Evolutionary conservation across 2,888 invertebrate species (phyloP).

Genomic region (Acleris holmiana): DNA sequence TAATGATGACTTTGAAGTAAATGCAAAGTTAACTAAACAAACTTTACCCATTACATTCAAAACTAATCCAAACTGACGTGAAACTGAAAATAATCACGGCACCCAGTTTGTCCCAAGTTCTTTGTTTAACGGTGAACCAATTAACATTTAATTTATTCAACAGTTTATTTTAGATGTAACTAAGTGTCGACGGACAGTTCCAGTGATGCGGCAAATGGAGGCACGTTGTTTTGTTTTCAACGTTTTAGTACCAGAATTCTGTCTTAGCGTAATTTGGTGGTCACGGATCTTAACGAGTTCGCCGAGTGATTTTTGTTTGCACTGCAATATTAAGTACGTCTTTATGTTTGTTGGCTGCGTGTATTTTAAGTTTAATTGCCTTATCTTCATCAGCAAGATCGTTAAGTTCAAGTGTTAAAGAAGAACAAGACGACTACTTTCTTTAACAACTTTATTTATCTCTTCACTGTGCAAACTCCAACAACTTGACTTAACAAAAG

Average conservation of each 20-base stretch:
- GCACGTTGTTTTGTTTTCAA: not conserved
- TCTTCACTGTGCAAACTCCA: too few species aligned
- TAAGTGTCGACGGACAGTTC: slow-evolving; percentile 10
- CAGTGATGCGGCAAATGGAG: slow-evolving; percentile 17
- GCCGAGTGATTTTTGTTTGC: not conserved
- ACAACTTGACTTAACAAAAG: too few species aligned
- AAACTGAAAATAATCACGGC: not conserved
- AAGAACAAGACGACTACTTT: too few species aligned
- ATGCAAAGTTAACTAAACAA: too few species aligned
- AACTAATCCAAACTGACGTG: not conserved
- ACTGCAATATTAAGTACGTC: not conserved
- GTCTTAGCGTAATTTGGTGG: slow-evolving; percentile 3
- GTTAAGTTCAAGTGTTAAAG: too few species aligned
- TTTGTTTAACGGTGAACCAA: slow-evolving; percentile 4
- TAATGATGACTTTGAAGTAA: too few species aligned
- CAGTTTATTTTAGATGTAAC: slow-evolving; percentile 5
- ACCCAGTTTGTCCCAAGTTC: slow-evolving; percentile 6
- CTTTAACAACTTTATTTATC: too few species aligned
- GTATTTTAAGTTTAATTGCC: too few species aligned
- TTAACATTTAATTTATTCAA: slow-evolving; percentile 8
- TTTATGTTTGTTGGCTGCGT: too few species aligned
- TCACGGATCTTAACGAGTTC: not conserved
- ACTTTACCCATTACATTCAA: not conserved
- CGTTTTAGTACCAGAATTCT: not conserved
- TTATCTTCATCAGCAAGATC: too few species aligned